phyloP scores from a whole-genome alignment of 2,113 vertebrate species.

The Pygoscelis adeliae region DNA sequence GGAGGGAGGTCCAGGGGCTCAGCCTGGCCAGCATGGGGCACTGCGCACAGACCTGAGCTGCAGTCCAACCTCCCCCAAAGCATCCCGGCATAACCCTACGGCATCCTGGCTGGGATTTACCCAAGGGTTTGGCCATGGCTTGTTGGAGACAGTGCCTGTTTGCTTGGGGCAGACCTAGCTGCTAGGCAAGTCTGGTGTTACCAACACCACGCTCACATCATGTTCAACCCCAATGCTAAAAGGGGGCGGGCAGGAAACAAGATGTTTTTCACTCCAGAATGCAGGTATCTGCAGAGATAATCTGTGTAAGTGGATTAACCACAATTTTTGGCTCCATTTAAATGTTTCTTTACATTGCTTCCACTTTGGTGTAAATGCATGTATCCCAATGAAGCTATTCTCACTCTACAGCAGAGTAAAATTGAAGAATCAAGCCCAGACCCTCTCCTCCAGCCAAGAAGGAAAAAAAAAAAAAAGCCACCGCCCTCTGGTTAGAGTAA shows the following conservation, averaged over 20 bases:
- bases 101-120: background rate
- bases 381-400: background rate
- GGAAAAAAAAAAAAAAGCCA: background rate
- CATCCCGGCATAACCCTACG: fast-evolving
- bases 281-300: background rate
- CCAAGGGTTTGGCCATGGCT: background rate
- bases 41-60: fast-evolving
- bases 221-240: background rate
- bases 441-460: background rate
- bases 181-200: background rate
- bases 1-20: background rate
- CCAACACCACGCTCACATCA: background rate
- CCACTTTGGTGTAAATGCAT: background rate
- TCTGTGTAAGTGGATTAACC: background rate
- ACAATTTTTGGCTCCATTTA: background rate
- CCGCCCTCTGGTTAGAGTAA: background rate
- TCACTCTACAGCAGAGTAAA: background rate
- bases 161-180: background rate
- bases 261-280: fast-evolving
- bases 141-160: background rate
- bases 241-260: background rate
- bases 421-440: background rate
- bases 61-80: background rate
- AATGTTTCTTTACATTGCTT: background rate
- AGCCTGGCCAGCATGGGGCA: background rate